Evolutionary conservation across 1,140 invertebrate genomes (phyloP).

Genomic region (Zaprionus ornatus): DNA sequence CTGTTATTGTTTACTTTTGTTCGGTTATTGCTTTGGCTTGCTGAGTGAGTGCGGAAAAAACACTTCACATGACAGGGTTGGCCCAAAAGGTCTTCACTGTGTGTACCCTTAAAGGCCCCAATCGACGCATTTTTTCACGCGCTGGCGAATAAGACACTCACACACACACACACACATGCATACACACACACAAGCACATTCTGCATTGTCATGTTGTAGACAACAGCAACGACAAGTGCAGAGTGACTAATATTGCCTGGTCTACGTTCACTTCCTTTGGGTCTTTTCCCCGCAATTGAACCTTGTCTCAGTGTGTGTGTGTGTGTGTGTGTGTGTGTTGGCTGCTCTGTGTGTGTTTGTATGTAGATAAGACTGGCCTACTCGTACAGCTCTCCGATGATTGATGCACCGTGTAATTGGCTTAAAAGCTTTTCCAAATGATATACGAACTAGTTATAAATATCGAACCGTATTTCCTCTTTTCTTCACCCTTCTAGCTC

Average conservation of each 20-base stretch:
- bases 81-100: slow-evolving; percentile 33
- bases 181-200: not conserved
- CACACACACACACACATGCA: slow-evolving; percentile 16
- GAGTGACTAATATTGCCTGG: slow-evolving; percentile 55
- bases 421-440: slow-evolving; percentile 61
- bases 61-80: slow-evolving; percentile 38
- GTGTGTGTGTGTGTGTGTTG: not conserved
- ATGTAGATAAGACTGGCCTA: slow-evolving; percentile 36
- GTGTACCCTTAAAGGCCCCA: not conserved
- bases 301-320: slow-evolving; percentile 2
- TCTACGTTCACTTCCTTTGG: slow-evolving; percentile 39
- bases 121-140: slow-evolving; percentile 38
- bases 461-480: slow-evolving; percentile 12
- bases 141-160: slow-evolving; percentile 21
- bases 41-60: slow-evolving; percentile 22
- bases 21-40: slow-evolving; percentile 1
- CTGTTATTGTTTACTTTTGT: slow-evolving; percentile 25
- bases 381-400: slow-evolving; percentile 42
- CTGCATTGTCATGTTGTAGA: slow-evolving; percentile 13
- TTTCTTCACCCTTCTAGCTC: not conserved
- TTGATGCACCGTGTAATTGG: slow-evolving; percentile 71
- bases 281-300: slow-evolving; percentile 31
- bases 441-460: slow-evolving; percentile 35
- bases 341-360: not conserved
- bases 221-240: slow-evolving; percentile 39